Evolutionary conservation across 2,888 invertebrate species (phyloP), one percentile per base, ranked within the genome.

Genomic region (Loripinus fragilis): DNA sequence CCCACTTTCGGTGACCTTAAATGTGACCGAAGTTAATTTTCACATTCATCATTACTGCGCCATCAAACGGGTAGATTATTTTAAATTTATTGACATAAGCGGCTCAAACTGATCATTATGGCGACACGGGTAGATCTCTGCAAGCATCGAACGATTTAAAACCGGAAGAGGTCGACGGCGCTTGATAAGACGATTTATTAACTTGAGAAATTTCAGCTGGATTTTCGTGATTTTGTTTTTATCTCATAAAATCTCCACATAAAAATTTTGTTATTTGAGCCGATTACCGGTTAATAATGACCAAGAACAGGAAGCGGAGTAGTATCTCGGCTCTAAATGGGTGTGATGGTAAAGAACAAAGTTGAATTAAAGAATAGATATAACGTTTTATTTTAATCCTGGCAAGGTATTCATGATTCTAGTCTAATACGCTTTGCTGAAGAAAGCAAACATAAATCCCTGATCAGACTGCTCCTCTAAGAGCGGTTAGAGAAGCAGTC

Each of bases 81-180:
- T 50, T 66, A 28, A 35, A 71, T 82, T 76, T 74, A 82, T 76
- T 71, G 71, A 66, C 60, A 68, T 74, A 82, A 74, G 64, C 78
- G 64, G 71, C 64, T 60, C 74, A 67, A 78, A 67, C 76, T 72
- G 76, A 76, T 48, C 67, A 69, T 69, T 67, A 41, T 79, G 78
- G 76, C 76, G 81, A 79, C 76, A 79, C 65, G 70, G 50, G 42
- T 71, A 52, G 50, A 64, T 67, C 65, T 60, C 52, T 71, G 71
- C 64, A 71, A 71, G 52, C 55, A 67, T 68, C 41, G 50, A 73
- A 42, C 60, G 71, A 74, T 76, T 76, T 76, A 66, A 48, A 35
- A 82, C 81, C 81, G 81, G 81, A 82, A 82, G 76, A 75, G 71
- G 81, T 82, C 81, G 76, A 71, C 50, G 74, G 74, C 76, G 78